Evolutionary conservation across 1,140 invertebrate species (phyloP).

Genomic region (Pissodes strobi): DNA sequence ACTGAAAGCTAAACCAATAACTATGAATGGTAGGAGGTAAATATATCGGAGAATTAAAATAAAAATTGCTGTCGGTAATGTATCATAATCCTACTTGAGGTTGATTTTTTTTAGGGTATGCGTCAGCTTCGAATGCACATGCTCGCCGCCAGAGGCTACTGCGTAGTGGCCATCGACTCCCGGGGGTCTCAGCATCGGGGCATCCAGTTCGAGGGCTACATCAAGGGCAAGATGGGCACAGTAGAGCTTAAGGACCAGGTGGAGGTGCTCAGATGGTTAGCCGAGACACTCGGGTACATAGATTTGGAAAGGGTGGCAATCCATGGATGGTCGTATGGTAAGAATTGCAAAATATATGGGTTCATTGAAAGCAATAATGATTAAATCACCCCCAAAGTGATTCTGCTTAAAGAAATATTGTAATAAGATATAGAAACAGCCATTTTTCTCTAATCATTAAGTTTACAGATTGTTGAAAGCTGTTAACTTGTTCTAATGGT

Average conservation of each 20-base stretch:
- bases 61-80: no score
- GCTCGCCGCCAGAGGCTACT: constrained; percentile 94
- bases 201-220: constrained; percentile 86
- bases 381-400: no score
- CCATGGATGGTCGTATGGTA: constrained; percentile 98
- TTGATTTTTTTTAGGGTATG: constrained; percentile 67
- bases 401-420: no score
- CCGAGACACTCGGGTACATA: constrained; percentile 82
- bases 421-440: no score
- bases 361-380: no score
- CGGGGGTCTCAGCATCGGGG: constrained; percentile 93
- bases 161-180: constrained; percentile 93
- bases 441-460: no score
- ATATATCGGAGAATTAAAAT: no score
- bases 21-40: no score
- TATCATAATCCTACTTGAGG: background rate
- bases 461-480: no score
- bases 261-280: constrained; percentile 88
- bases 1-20: no score
- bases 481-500: no score
- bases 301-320: constrained; percentile 92
- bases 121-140: constrained; percentile 92
- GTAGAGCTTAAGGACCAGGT: constrained; percentile 97
- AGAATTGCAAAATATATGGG: no score
- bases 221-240: constrained; percentile 88